A percentile compares a stretch with the other conserved stretches of the same genome.
Evolutionary conservation across 2,113 vertebrate species (phyloP).

Genomic region (Otus sunia): DNA sequence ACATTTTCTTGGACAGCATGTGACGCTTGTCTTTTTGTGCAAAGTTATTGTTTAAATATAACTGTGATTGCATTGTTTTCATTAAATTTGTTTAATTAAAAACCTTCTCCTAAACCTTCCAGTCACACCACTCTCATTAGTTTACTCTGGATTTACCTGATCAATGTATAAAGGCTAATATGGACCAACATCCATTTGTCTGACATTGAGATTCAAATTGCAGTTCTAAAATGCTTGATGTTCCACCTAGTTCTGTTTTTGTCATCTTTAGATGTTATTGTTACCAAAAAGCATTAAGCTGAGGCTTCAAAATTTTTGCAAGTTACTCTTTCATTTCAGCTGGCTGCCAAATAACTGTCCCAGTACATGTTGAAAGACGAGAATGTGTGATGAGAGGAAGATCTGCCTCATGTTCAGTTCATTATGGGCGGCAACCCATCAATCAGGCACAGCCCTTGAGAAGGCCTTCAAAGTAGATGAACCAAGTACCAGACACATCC

Average conservation of each 20-base stretch:
- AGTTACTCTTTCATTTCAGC: slow-evolving; percentile 12
- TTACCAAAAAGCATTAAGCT: neutral
- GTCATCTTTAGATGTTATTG: neutral
- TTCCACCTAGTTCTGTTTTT: neutral
- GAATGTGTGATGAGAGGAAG: slow-evolving; percentile 12
- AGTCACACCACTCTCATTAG: neutral
- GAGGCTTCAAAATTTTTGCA: slow-evolving; percentile 2
- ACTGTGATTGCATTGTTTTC: neutral
- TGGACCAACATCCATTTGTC: neutral
- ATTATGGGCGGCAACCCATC: slow-evolving; percentile 13
- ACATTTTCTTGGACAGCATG: neutral
- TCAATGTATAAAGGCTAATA: neutral
- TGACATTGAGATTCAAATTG: neutral
- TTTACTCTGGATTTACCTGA: neutral
- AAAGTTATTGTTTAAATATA: neutral
- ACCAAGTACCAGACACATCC: slow-evolving; percentile 31
- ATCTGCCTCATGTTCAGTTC: slow-evolving; percentile 7
- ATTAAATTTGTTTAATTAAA: neutral
- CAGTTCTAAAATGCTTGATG: neutral
- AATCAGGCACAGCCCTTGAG: neutral
- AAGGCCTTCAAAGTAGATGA: neutral
- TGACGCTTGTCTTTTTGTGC: neutral
- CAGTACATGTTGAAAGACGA: slow-evolving; percentile 49
- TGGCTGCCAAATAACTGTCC: slow-evolving; percentile 36
- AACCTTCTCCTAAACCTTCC: neutral